A percentile compares a stretch with the other conserved stretches of the same genome.
Evolutionary conservation across 2,888 invertebrate species (phyloP).

Genomic region (Chrysodeixis includens): DNA sequence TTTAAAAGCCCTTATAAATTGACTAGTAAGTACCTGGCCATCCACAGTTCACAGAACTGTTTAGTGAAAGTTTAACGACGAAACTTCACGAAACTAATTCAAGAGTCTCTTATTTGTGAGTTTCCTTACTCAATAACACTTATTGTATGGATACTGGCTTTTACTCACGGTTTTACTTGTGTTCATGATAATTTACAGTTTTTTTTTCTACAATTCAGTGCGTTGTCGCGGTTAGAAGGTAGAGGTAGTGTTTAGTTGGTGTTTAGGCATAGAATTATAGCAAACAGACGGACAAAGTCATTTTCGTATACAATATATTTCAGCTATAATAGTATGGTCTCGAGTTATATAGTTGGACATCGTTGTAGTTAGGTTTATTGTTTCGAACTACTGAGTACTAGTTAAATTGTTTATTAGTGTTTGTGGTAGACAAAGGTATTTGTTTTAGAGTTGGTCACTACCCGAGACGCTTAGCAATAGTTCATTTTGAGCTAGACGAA

Average conservation of each 20-base stretch:
- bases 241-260: too few relatives aligned
- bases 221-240: too few relatives aligned
- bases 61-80: conserved; percentile 8
- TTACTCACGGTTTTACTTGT: background rate
- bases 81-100: conserved; percentile 11
- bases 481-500: background rate
- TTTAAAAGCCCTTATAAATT: conserved; percentile 1
- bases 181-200: too few relatives aligned
- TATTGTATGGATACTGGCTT: background rate
- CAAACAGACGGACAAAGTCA: background rate
- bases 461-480: background rate
- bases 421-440: background rate
- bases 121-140: conserved; percentile 28
- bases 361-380: background rate
- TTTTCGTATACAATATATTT: too few relatives aligned
- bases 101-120: conserved; percentile 18
- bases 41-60: background rate
- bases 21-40: background rate
- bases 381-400: background rate
- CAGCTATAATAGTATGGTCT: too few relatives aligned
- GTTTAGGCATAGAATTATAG: too few relatives aligned
- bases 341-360: background rate
- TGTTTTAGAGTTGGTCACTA: background rate
- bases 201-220: too few relatives aligned
- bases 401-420: background rate